These are phyloP conservation scores for Chloroclysta siterata DNA, from an alignment of 2,888 invertebrate species.

Conservation along the genomic window DNA sequence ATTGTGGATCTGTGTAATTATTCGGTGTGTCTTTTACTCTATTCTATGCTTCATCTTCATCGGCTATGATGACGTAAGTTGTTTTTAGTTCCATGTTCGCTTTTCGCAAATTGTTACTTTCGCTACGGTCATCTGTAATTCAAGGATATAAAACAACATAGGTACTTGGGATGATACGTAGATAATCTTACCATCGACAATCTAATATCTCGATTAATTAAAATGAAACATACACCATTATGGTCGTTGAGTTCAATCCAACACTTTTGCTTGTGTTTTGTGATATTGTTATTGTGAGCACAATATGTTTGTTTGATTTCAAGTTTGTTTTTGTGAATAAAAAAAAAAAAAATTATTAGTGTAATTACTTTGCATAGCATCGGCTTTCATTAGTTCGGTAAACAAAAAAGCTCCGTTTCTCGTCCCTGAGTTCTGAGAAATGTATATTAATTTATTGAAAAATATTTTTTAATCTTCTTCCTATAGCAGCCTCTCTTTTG, in stretches of 20 bases:
- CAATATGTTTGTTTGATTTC: constrained; percentile 8
- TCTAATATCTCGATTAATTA: not conserved
- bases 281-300: constrained; percentile 15
- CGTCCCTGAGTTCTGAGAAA: constrained; percentile 1
- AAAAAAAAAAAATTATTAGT: not conserved
- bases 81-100: constrained; percentile 1
- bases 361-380: constrained; percentile 1
- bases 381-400: constrained; percentile 6
- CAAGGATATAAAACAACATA: no score
- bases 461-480: not conserved
- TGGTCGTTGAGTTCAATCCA: constrained; percentile 20
- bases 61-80: constrained; percentile 34
- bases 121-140: not conserved
- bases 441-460: constrained; percentile 1
- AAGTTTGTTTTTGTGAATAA: constrained; percentile 4
- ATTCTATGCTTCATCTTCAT: constrained; percentile 10
- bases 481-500: not conserved
- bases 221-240: constrained; percentile 7
- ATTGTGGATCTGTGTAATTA: constrained; percentile 25
- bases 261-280: constrained; percentile 28
- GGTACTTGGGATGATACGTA: not conserved
- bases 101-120: not conserved
- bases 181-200: not conserved
- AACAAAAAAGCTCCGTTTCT: constrained; percentile 5
- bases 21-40: constrained; percentile 16